Conservation (phyloP, 1,140 invertebrate species). For the Hylyphantes graminicola region DNA sequence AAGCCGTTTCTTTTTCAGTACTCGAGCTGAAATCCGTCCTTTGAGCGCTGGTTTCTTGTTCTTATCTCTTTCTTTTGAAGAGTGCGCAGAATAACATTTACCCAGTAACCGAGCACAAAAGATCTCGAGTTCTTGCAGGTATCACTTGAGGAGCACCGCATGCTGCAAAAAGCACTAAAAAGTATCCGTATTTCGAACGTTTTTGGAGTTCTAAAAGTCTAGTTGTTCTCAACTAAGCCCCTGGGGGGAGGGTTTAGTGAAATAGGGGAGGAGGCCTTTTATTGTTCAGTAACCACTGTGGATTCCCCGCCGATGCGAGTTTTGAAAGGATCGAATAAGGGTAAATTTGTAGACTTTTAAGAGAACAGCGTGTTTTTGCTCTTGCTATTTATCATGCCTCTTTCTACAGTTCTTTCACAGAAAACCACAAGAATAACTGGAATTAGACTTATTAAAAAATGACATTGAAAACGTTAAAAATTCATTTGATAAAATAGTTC, state of each 20-base stretch:
- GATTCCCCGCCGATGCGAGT: not conserved
- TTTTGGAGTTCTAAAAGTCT: not conserved
- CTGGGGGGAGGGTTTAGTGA: not conserved
- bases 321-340: not conserved
- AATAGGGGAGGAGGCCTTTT: not conserved
- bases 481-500: too few species aligned
- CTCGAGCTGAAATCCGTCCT: not conserved
- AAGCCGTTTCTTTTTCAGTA: too few species aligned
- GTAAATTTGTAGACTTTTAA: too few species aligned
- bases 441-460: too few species aligned
- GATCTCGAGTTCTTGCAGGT: not conserved
- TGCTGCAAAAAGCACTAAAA: conserved; percentile 4
- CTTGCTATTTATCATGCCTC: too few species aligned
- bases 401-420: too few species aligned
- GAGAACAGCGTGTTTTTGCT: too few species aligned
- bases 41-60: conserved; percentile 2
- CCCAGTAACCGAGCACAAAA: not conserved
- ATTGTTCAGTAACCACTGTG: conserved; percentile 16
- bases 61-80: not conserved
- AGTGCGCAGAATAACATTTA: conserved; percentile 15
- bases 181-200: not conserved
- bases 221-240: not conserved
- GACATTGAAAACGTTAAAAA: too few species aligned
- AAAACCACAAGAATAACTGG: too few species aligned
- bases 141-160: conserved; percentile 4